phyloP scores from a whole-genome alignment of 1,140 invertebrate genomes.

The Drosophila malerkotliana region DNA sequence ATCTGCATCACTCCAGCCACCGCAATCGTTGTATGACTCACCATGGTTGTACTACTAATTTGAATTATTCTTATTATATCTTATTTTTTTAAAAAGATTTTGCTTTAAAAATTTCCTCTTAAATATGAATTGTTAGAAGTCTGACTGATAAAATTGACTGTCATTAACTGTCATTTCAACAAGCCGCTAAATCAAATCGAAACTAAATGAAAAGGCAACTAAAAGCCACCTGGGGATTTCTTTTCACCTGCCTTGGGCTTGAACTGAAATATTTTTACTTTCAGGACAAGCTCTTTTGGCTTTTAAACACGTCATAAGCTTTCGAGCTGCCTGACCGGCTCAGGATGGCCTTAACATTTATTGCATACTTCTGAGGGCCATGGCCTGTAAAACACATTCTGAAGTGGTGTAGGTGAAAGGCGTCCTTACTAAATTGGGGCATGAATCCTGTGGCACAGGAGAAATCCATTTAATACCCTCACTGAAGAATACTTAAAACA shows the following conservation, averaged over 20 bases:
- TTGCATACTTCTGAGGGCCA: constrained; percentile 57
- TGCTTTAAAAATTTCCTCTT: neutral
- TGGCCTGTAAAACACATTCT: constrained; percentile 33
- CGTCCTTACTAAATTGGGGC: neutral
- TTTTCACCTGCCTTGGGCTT: neutral
- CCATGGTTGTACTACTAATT: constrained; percentile 23
- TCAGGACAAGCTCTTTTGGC: constrained; percentile 33
- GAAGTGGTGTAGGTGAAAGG: constrained; percentile 29
- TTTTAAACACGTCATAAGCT: constrained; percentile 61
- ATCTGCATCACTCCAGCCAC: constrained; percentile 33
- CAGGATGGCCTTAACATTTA: constrained; percentile 65
- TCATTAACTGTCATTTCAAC: constrained; percentile 7
- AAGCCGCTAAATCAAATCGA: constrained; percentile 3
- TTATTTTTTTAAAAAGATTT: neutral
- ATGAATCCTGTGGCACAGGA: neutral
- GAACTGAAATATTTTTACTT: constrained; percentile 16
- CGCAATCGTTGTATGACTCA: constrained; percentile 37
- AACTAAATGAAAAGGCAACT: neutral
- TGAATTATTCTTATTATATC: neutral
- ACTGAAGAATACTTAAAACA: neutral
- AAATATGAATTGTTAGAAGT: constrained; percentile 3
- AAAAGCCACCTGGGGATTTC: neutral
- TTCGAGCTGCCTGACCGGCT: constrained; percentile 4
- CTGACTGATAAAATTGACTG: constrained; percentile 15
- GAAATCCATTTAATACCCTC: neutral